A percentile compares a stretch with the other conserved stretches of the same genome.
Evolutionary conservation across 2,888 invertebrate genomes (phyloP).

Genomic region (Sturmia bella): DNA sequence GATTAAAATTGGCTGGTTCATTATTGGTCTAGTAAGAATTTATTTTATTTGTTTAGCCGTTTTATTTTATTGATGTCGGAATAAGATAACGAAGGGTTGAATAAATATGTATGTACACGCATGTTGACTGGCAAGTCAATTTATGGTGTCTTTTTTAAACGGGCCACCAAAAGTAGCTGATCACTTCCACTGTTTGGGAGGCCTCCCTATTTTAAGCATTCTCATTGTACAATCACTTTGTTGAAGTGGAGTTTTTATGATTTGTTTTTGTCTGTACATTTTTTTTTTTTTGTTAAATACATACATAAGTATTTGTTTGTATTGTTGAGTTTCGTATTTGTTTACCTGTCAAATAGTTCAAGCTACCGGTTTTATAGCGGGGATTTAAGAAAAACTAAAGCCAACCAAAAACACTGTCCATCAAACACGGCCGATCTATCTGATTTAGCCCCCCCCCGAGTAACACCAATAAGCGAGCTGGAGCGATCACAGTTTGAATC

Average conservation of each 20-base stretch:
- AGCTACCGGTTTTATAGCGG: slow-evolving; percentile 29
- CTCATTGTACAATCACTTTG: background rate
- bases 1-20: slow-evolving; percentile 53
- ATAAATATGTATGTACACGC: too few species aligned
- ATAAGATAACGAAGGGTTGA: slow-evolving; percentile 5
- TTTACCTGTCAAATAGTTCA: slow-evolving; percentile 57
- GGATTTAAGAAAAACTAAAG: too few species aligned
- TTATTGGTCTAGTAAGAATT: slow-evolving; percentile 41
- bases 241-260: background rate
- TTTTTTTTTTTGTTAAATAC: slow-evolving; percentile 16
- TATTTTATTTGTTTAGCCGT: slow-evolving; percentile 39
- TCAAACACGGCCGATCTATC: too few species aligned
- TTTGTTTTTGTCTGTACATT: too few species aligned
- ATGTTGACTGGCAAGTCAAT: background rate
- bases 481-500: too few species aligned
- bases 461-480: too few species aligned
- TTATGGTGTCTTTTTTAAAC: slow-evolving; percentile 31
- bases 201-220: background rate
- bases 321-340: slow-evolving; percentile 15
- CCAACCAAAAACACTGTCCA: too few species aligned
- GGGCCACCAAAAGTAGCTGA: background rate
- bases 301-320: slow-evolving; percentile 6
- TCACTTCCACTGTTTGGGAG: background rate
- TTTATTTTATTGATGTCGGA: slow-evolving; percentile 18
- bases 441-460: too few species aligned